A percentile compares a stretch with the other conserved stretches of the same genome.
Conservation (phyloP, 2,888 invertebrate species). For the Lasioglossum leucozonium region DNA sequence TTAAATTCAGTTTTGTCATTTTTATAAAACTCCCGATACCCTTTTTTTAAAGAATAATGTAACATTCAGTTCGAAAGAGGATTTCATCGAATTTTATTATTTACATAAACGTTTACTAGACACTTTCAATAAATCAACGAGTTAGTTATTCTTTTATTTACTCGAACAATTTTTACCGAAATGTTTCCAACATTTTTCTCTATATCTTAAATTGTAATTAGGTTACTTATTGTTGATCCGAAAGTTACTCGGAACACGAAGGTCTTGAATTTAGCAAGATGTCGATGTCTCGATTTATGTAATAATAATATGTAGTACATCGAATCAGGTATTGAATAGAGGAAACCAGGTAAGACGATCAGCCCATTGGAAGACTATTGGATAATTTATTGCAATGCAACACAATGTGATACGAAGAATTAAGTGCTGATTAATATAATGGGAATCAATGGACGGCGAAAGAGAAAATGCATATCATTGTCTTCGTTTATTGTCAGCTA, state of each 20-base stretch:
- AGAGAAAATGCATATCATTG: not conserved
- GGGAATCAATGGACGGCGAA: not conserved
- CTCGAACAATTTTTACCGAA: not conserved
- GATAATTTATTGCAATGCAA: too few relatives aligned
- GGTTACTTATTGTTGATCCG: slow-evolving; percentile 13
- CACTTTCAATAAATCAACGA: not conserved
- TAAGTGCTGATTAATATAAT: not conserved
- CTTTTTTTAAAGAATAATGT: not conserved
- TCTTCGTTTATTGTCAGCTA: not conserved
- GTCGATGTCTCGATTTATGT: not conserved
- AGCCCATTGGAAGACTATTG: too few relatives aligned
- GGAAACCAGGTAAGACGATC: not conserved
- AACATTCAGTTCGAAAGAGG: not conserved
- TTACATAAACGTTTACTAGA: not conserved
- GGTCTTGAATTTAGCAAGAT: slow-evolving; percentile 21
- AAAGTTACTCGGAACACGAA: not conserved
- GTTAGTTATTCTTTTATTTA: not conserved
- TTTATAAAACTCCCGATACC: not conserved
- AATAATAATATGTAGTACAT: not conserved
- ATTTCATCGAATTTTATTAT: not conserved
- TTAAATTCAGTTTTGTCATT: too few relatives aligned
- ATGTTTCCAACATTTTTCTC: not conserved
- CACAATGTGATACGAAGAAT: not conserved
- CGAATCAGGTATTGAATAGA: not conserved
- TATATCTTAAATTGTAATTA: not conserved